Evolutionary conservation across 2,797 vertebrate genomes (phyloP), one percentile per base, ranked within the genome.

Genomic region (Leucoraja ocellata): DNA sequence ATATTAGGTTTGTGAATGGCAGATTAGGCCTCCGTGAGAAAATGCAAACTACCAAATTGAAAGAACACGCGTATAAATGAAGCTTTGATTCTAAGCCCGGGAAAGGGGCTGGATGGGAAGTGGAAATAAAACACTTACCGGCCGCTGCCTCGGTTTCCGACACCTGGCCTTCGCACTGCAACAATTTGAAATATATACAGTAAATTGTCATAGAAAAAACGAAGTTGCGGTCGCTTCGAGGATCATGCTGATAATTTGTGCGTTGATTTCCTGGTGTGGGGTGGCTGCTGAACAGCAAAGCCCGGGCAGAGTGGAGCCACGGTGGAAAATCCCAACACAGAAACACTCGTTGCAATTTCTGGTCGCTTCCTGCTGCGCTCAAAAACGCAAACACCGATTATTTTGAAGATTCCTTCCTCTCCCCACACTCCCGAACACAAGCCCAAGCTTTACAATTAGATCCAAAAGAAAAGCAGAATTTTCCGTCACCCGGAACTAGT

Each of bases 401-500:
- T n/a, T 28, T 63, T 86, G 2, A 2, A 16, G 25, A 28, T n/a
- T 18, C 9, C 7, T 68, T 63, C n/a, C 1, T 6, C 81, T 4
- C 10, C 4, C 28, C 79, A 81, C 1, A 54, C 11, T 28, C 4
- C 28, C 4, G 4, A 2, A 83, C 9, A 10, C 16, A 21, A 74
- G 18, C 46, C 10, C 46, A 68, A 36, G 65, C 4, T 68, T 88
- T 68, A 68, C 63, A 36, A 32, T 68, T 28, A 68, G 25, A 11
- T 11, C 0, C 1, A 65, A 6, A 16, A 63, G n/a, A 63, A 61
- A 65, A 21, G 14, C 63, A 21, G 61, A 65, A 68, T 32, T 74
- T 74, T 74, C 61, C 63, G 68, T 88, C 84, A 88, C 84, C 84
- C 84, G 84, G 84, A 88, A 88, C 84, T 88, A 68, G 84, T 68